Evolutionary conservation across 2,113 vertebrate genomes (phyloP).

Genomic region (Drymodes brunneopygia): DNA sequence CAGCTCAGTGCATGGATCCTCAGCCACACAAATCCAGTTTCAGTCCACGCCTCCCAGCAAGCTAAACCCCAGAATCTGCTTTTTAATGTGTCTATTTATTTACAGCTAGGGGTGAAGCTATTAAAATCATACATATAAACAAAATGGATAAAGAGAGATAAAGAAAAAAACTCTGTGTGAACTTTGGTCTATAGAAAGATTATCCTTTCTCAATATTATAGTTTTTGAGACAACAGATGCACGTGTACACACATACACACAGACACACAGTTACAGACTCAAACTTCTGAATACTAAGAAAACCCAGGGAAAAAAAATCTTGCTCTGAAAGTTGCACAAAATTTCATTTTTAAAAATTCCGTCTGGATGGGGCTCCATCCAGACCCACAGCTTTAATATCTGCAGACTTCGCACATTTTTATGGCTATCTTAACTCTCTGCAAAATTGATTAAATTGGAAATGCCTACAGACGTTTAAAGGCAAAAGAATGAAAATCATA

Average conservation of each 20-base stretch:
- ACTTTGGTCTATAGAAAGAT: neutral
- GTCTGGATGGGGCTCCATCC: neutral
- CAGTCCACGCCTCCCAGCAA: neutral
- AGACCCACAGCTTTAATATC: neutral
- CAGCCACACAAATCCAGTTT: neutral
- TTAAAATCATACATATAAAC: neutral
- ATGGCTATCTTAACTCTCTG: neutral
- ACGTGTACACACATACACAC: accelerated
- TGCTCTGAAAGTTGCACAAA: neutral
- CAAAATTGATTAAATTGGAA: neutral
- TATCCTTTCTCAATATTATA: neutral
- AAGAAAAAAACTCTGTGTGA: neutral
- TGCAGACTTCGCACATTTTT: neutral
- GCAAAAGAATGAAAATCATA: neutral
- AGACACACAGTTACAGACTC: neutral
- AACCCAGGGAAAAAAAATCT: neutral
- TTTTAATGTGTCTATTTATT: neutral
- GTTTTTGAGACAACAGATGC: neutral
- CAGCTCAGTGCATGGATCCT: neutral
- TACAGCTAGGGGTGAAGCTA: neutral
- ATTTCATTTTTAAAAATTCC: neutral
- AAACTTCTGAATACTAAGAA: neutral
- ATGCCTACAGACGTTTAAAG: neutral
- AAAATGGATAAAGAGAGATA: neutral
- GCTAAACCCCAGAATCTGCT: neutral